Conservation (phyloP, 2,113 vertebrate species). For the Heterotis niloticus region DNA sequence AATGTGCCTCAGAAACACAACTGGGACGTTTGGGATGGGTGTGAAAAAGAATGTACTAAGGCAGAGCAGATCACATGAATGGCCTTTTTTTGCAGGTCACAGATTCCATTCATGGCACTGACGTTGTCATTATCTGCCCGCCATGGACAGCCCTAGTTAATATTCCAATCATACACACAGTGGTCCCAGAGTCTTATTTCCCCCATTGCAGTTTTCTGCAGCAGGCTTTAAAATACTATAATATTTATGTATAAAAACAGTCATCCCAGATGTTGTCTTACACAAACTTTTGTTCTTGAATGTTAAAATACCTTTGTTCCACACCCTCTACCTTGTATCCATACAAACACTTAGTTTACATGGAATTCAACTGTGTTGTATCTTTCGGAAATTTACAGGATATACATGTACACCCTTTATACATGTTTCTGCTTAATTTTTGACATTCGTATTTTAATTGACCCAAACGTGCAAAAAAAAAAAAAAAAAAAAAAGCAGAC, state of each 20-base stretch:
- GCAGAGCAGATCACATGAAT: slow-evolving; percentile 88
- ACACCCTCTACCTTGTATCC: no score
- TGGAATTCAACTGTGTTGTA: no score
- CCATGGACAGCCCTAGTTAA: slow-evolving; percentile 97
- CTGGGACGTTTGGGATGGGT: slow-evolving; percentile 71
- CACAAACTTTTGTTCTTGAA: background rate
- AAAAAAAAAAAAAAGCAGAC: no score
- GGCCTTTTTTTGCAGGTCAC: slow-evolving; percentile 91
- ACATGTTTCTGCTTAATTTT: no score
- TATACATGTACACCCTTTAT: no score
- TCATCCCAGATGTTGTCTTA: no score
- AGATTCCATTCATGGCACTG: slow-evolving; percentile 82
- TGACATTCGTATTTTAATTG: no score
- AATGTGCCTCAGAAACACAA: slow-evolving; percentile 72
- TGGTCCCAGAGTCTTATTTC: slow-evolving; percentile 70
- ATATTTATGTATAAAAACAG: background rate
- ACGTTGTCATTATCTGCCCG: slow-evolving; percentile 89
- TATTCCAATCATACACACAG: slow-evolving; percentile 94
- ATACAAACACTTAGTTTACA: no score
- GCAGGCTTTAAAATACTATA: background rate
- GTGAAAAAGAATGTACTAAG: slow-evolving; percentile 86
- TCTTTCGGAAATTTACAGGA: no score
- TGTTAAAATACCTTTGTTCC: background rate
- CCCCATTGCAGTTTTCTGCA: background rate
- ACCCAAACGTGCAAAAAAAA: no score